These are phyloP conservation scores for Eurytoma adleriae DNA, from an alignment of 2,888 invertebrate species.

Conservation along the genomic window DNA sequence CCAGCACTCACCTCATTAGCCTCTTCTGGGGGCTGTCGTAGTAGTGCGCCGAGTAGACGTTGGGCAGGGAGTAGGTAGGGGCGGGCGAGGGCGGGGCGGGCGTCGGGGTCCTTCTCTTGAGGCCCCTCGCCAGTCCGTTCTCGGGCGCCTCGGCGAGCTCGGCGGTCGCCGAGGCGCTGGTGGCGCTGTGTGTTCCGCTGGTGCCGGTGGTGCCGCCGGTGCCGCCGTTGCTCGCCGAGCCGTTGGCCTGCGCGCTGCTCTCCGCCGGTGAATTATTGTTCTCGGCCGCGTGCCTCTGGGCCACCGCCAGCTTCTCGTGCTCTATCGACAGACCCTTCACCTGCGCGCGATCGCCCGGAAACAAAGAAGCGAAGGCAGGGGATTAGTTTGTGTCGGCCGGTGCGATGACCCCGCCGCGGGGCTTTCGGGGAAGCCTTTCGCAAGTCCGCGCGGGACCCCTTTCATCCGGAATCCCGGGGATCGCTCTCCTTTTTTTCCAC, in stretches of 20 bases:
- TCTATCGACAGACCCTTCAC: constrained; percentile 88
- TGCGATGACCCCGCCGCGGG: constrained; percentile 38
- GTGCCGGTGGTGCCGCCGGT: constrained; percentile 52
- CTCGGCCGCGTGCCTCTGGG: constrained; percentile 77
- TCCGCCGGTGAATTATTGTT: constrained; percentile 70
- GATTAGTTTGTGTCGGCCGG: neutral
- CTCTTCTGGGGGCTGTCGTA: constrained; percentile 73
- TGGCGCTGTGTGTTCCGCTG: constrained; percentile 69
- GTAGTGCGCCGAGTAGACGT: constrained; percentile 69
- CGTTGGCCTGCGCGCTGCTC: constrained; percentile 71
- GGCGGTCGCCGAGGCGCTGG: constrained; percentile 74
- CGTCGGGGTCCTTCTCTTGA: constrained; percentile 64
- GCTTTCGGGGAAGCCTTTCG: neutral
- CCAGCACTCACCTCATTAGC: constrained; percentile 70
- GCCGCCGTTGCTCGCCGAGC: constrained; percentile 60
- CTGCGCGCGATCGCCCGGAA: constrained; percentile 70
- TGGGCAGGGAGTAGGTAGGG: constrained; percentile 69
- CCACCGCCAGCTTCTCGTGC: constrained; percentile 82
- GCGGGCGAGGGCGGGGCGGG: constrained; percentile 70
- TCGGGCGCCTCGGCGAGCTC: constrained; percentile 72
- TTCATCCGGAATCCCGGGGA: constrained; percentile 1
- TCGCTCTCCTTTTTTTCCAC: neutral
- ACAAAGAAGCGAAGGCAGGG: constrained; percentile 4
- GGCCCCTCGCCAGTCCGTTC: constrained; percentile 54
- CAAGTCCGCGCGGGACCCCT: neutral